phyloP scores from a whole-genome alignment of 2,113 vertebrate species.

The Amazona vittata region DNA sequence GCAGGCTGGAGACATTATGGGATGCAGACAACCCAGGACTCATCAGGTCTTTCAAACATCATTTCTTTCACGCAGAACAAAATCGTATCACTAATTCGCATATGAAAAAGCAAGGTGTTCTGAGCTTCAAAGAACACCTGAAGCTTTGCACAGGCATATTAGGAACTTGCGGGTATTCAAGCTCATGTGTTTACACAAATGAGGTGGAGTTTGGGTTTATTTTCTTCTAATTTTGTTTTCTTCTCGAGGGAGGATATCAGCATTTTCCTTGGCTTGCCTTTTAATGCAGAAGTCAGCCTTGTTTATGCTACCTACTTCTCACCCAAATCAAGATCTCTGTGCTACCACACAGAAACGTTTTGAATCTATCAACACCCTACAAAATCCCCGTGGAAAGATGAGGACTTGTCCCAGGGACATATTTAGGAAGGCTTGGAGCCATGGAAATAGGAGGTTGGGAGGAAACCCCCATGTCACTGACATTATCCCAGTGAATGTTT shows the following conservation, averaged over 20 bases:
- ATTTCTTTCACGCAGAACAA: background rate
- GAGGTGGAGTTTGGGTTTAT: background rate
- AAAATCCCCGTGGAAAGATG: rapidly evolving
- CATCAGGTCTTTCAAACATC: conserved; percentile 28
- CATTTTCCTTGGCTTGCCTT: background rate
- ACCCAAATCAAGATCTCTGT: background rate
- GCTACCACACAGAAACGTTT: background rate
- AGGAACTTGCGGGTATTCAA: background rate
- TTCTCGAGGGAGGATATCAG: background rate
- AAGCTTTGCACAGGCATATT: background rate
- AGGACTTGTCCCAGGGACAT: background rate
- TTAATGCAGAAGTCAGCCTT: background rate
- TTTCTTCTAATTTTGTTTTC: background rate
- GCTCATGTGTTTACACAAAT: background rate
- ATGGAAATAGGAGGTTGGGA: background rate
- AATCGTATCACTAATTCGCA: background rate
- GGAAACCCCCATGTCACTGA: background rate
- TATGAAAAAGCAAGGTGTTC: background rate
- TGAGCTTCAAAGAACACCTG: conserved; percentile 3
- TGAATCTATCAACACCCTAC: background rate
- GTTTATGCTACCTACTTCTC: background rate
- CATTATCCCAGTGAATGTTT: background rate
- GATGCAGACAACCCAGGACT: conserved; percentile 5
- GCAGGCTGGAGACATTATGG: background rate
- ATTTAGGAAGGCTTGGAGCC: background rate